phyloP scores from a whole-genome alignment of 2,113 vertebrate species.

The Odocoileus hemionus region DNA sequence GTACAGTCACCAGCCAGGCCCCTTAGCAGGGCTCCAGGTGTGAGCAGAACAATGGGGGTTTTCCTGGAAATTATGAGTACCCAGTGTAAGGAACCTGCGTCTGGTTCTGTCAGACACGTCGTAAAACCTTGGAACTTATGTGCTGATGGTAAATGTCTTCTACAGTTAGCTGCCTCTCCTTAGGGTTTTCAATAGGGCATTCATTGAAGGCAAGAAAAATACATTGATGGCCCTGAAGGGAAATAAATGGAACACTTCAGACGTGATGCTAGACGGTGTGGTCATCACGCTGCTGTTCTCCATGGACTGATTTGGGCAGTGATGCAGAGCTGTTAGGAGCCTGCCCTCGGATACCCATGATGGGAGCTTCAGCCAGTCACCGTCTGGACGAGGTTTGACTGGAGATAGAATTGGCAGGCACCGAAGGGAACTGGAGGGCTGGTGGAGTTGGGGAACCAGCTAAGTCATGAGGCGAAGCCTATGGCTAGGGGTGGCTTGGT shows the following conservation, averaged over 20 bases:
- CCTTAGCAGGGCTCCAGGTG: neutral
- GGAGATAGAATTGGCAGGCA: neutral
- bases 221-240: neutral
- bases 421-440: neutral
- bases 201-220: neutral
- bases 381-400: neutral
- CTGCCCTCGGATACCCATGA: neutral
- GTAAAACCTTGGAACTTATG: neutral
- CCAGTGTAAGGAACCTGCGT: neutral
- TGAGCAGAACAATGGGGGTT: neutral
- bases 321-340: neutral
- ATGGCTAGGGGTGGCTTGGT: neutral
- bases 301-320: neutral
- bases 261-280: neutral
- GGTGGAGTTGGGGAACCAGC: neutral
- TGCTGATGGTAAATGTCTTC: constrained; percentile 19
- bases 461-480: neutral
- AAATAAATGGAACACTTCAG: constrained; percentile 10
- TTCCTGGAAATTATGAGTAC: neutral
- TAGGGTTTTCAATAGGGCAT: neutral
- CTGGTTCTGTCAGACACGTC: constrained; percentile 3
- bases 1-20: neutral
- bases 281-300: neutral
- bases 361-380: neutral
- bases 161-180: neutral